Evolutionary conservation across 2,888 invertebrate species (phyloP).

Genomic region (Atethmia centrago): DNA sequence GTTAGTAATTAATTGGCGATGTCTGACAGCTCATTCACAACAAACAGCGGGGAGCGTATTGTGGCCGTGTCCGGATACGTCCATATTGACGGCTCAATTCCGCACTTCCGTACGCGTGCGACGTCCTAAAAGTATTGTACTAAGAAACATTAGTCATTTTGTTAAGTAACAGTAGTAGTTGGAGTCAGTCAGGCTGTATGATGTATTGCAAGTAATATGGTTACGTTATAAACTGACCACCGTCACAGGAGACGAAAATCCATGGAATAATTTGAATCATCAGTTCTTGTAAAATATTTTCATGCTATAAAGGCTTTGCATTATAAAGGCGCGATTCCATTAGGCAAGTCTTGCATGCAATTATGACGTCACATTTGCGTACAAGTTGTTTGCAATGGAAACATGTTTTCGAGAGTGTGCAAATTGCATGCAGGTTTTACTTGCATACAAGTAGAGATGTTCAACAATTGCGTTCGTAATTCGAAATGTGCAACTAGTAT

Average conservation of each 20-base stretch:
- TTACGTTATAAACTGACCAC: slow-evolving; percentile 8
- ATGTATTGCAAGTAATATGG: slow-evolving; percentile 29
- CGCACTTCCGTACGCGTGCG: slow-evolving; percentile 77
- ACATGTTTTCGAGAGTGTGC: too few relatives aligned
- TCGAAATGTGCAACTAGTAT: too few relatives aligned
- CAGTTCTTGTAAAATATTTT: neutral
- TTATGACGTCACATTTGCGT: too few relatives aligned
- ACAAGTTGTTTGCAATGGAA: too few relatives aligned
- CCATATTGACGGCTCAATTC: slow-evolving; percentile 85
- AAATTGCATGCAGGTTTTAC: too few relatives aligned
- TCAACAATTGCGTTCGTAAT: too few relatives aligned
- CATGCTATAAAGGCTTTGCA: neutral
- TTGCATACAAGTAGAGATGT: too few relatives aligned
- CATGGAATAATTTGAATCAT: slow-evolving; percentile 1
- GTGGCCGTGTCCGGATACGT: slow-evolving; percentile 80
- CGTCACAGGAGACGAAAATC: neutral
- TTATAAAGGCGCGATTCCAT: too few relatives aligned
- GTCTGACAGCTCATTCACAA: slow-evolving; percentile 87
- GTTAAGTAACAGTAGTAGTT: slow-evolving; percentile 35
- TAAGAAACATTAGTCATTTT: slow-evolving; percentile 53
- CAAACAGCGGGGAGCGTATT: slow-evolving; percentile 85
- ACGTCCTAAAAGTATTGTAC: slow-evolving; percentile 47
- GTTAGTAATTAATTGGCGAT: slow-evolving; percentile 82
- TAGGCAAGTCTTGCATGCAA: too few relatives aligned
- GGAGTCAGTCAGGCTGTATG: slow-evolving; percentile 16